Conservation (phyloP, 2,113 vertebrate genomes). For the Grammomys surdaster region DNA sequence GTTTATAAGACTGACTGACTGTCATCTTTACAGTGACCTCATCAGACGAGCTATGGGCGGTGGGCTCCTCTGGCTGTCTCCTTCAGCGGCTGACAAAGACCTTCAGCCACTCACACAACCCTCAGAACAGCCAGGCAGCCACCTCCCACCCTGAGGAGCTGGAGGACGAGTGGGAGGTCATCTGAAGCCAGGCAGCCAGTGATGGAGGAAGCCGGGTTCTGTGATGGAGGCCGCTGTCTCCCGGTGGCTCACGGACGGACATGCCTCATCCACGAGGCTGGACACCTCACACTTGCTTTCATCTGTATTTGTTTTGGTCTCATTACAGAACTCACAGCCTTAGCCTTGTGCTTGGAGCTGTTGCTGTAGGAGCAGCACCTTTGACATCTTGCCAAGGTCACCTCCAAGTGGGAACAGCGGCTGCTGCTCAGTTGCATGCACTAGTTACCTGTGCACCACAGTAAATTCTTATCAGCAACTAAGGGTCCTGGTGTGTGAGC, state of each 20-base stretch:
- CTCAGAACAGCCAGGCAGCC: conserved; percentile 80
- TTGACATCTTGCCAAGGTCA: conserved; percentile 69
- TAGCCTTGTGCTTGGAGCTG: conserved; percentile 61
- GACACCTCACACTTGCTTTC: conserved; percentile 52
- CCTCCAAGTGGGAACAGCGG: conserved; percentile 65
- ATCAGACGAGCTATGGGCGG: conserved; percentile 95
- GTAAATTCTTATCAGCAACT: background rate
- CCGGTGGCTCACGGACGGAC: conserved; percentile 50
- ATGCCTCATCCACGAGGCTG: conserved; percentile 70
- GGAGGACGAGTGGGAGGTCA: conserved; percentile 98
- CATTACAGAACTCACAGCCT: conserved; percentile 73
- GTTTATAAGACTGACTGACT: background rate
- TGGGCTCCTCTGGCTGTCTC: conserved; percentile 90
- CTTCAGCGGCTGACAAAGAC: conserved; percentile 95
- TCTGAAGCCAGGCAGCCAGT: conserved; percentile 86
- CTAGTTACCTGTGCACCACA: background rate
- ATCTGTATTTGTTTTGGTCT: conserved; percentile 75
- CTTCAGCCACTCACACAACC: conserved; percentile 88
- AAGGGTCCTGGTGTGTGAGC: background rate
- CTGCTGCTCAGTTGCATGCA: conserved; percentile 76
- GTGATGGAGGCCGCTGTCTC: conserved; percentile 63
- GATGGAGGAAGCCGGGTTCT: background rate
- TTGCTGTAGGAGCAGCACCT: conserved; percentile 68
- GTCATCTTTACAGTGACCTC: conserved; percentile 90
- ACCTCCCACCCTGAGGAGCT: conserved; percentile 90